Base-by-base conservation (phyloP, 2,797 vertebrate genomes). In the Helicolenus hilgendorfi region DNA sequence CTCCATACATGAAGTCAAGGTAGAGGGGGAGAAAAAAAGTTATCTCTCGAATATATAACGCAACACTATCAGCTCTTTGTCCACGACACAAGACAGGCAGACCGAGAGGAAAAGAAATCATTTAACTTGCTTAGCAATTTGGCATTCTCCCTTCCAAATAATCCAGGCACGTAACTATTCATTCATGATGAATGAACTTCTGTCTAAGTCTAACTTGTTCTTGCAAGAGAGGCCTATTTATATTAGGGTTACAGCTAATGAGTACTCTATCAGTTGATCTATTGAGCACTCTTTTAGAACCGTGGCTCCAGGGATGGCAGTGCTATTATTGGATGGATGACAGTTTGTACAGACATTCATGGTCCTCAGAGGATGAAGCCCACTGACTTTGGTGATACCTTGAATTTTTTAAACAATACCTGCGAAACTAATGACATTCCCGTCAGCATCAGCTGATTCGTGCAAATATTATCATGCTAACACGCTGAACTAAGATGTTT, bases 221-320 rank as follows among this genome's bases (percentile, higher is more conserved):
- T 38, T 60, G 22, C 8, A n/a, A 20, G 55, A 18, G n/a, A 62
- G 15, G 11, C 2, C 1, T 22, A n/a, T 69, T 73, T 70, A 36
- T 69, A 49, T 69, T 24, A 36, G 5, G 7, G 77, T 26, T 67
- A 58, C 70, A 65, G 58, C 45, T 81, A 77, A 74, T 68, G 58
- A 77, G 33, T 38, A 14, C 53, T 81, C 56, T 29, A 3, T 31
- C 29, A 55, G 6, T 38, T 79, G 14, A 58, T 67, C 60, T n/a
- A 29, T 36, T 22, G 24, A 53, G 49, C 59, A 7, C 11, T 70
- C 33, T 31, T 65, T 29, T 10, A 41, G 29, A 45, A 27, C 24
- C 45, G 13, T 18, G 27, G 49, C 75, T 76, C 4, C 59, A 65
- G 36, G 14, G 5, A 62, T 38, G 24, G 60, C 11, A 31, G 11